Evolutionary conservation across 2,797 vertebrate genomes (phyloP), one percentile per base, ranked within the genome.

Genomic region (Rhinogobio ventralis): DNA sequence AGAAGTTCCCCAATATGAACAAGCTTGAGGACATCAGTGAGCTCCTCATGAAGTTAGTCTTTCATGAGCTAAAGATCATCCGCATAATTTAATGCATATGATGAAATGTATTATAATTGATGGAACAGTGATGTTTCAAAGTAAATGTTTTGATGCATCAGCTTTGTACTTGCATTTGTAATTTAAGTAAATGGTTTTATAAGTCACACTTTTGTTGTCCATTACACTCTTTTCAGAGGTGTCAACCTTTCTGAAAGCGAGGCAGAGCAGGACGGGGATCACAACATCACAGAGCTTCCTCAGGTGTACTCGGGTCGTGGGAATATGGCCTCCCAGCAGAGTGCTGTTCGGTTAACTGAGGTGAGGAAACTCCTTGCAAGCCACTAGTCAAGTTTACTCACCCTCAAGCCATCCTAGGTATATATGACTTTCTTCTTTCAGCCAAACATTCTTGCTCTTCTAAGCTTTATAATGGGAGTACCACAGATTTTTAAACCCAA

Each of bases 1-100:
- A 98, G 90, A 96, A 87, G 80, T 97, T 97, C 85, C 98, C 97
- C 42, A 97, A 99, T 93, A 97, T 99, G 97, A 96, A 90, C 92
- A 96, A 96, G 80, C 90, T 97, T 76, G 96, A 98, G 73, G 98
- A 99, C 86, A 97, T 99, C 93, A 98, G 97, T 0, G 97, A 99
- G 77, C 95, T 99, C 42, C 93, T 99, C 86, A 93, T 96, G n/a
- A 97, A 95, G 97, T 99, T 87, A 93, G 94, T 36, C 72, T 28
- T 51, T 7, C 69, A 28, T 64, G 1, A 64, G n/a, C 17, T 49
- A 9, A 42, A 62, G 28, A 62, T 20, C 19, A 28, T 78, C 20
- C 1, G 2, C 8, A 9, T 13, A 20, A 7, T 76, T 33, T 20
- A 80, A 83, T 87, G 90, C 87, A 85, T 42, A 84, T 83, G 89